phyloP scores from a whole-genome alignment of 2,113 vertebrate species.

The Microcebus murinus region DNA sequence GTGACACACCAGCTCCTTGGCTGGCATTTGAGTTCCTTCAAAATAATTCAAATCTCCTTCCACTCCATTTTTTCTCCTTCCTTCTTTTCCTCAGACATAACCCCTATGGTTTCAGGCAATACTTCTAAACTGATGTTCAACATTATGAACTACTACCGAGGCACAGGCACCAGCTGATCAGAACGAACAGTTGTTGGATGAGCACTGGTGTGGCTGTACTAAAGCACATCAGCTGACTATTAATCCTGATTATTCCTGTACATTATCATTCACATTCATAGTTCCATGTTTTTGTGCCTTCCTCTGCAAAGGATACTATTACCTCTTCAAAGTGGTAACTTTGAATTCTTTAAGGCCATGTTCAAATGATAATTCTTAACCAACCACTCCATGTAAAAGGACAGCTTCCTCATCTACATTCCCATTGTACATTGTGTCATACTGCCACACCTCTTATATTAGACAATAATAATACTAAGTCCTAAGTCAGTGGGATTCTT shows the following conservation, averaged over 20 bases:
- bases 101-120: not conserved
- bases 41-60: not conserved
- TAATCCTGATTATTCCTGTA: not conserved
- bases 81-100: not conserved
- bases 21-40: constrained; percentile 13
- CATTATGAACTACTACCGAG: not conserved
- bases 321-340: not conserved
- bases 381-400: not conserved
- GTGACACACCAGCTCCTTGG: not conserved
- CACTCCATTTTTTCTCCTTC: not conserved
- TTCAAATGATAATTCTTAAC: constrained; percentile 14
- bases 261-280: not conserved
- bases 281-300: not conserved
- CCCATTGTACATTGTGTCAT: not conserved
- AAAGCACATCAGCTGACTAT: not conserved
- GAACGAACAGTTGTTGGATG: not conserved
- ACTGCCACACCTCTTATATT: not conserved
- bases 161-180: not conserved
- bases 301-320: not conserved
- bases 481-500: not conserved
- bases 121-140: not conserved
- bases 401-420: not conserved
- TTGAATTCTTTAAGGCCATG: not conserved
- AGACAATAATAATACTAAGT: not conserved
- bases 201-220: not conserved